Conservation (phyloP, 2,113 vertebrate genomes). For the Labeo catla region DNA sequence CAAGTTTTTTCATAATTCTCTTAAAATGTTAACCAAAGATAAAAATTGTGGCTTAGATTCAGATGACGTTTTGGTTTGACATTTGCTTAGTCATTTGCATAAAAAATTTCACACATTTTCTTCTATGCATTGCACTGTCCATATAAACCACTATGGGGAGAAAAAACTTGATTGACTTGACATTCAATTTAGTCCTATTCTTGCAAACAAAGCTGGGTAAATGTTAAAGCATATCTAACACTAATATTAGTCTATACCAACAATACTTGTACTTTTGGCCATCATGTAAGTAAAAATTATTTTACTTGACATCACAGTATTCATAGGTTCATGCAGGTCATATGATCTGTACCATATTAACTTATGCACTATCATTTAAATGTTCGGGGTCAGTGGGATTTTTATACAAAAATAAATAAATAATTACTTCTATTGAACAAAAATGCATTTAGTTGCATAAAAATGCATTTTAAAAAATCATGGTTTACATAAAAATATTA, state of each 20-base stretch:
- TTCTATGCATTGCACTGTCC: not conserved
- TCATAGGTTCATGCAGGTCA: not conserved
- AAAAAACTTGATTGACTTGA: not conserved
- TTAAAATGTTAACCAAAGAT: too few species aligned
- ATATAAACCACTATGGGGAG: not conserved
- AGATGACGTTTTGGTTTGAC: not conserved
- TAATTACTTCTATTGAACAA: too few species aligned
- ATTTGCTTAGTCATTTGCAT: not conserved
- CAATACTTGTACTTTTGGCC: not conserved
- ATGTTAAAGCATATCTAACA: not conserved
- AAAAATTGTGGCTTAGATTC: too few species aligned
- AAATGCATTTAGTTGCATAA: not conserved
- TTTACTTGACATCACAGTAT: not conserved
- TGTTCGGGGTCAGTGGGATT: not conserved
- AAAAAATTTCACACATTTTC: not conserved
- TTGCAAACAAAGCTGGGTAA: slow-evolving; percentile 9
- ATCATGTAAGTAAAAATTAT: not conserved
- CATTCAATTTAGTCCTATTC: not conserved
- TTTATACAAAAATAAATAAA: too few species aligned
- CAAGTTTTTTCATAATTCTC: too few species aligned
- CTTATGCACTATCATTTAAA: too few species aligned
- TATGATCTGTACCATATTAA: not conserved
- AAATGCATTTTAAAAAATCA: not conserved
- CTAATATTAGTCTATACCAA: not conserved
- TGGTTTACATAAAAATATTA: not conserved